phyloP scores from a whole-genome alignment of 30 jellyfish, hydroid and myxozoan genomes.

The Aurelia sp. region DNA sequence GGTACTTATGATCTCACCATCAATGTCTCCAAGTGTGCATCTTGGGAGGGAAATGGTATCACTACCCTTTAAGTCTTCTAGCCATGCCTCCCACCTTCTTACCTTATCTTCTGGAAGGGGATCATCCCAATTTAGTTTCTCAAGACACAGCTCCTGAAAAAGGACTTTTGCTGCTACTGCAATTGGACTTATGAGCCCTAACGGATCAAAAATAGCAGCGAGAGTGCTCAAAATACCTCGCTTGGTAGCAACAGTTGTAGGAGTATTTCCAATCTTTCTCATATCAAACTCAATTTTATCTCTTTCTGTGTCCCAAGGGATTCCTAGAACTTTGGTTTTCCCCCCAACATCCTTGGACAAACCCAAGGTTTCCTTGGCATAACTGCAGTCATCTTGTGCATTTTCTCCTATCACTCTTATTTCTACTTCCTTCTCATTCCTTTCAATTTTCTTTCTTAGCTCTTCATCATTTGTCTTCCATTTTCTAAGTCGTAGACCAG shows the following conservation, averaged over 20 bases:
- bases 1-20: no score
- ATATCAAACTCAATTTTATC: constrained; percentile 34
- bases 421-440: not conserved
- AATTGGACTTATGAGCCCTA: constrained; percentile 35
- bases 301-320: constrained; percentile 43
- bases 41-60: constrained; percentile 13
- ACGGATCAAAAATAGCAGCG: constrained; percentile 37
- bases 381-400: no score
- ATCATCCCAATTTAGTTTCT: constrained; percentile 18
- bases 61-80: not conserved
- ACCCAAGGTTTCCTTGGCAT: no score
- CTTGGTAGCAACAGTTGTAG: constrained; percentile 27
- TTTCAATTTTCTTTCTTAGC: not conserved
- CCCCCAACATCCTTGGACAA: no score
- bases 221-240: constrained; percentile 51
- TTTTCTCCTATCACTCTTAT: constrained; percentile 13
- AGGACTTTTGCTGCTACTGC: constrained; percentile 27
- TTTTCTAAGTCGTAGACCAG: not conserved
- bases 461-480: constrained; percentile 37
- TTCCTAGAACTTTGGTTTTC: constrained; percentile 33
- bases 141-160: constrained; percentile 14
- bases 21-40: not conserved
- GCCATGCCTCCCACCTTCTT: constrained; percentile 40
- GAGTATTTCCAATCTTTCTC: constrained; percentile 7
- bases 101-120: constrained; percentile 27